Base-by-base conservation (phyloP, 2,797 vertebrate genomes). In the Kryptopterus vitreolus region DNA sequence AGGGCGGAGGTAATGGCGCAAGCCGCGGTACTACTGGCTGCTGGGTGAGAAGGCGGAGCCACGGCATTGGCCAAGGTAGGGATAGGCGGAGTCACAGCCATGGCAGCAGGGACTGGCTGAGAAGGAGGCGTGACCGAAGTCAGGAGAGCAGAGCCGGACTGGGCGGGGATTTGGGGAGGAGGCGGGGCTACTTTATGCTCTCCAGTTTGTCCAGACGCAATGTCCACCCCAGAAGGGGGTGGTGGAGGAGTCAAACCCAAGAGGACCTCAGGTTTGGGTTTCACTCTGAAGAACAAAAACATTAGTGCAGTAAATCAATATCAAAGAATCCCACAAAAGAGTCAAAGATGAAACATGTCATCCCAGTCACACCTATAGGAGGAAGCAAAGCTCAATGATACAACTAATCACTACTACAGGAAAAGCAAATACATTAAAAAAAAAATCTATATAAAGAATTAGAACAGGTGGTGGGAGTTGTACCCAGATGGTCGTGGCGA, bases 401-500 rank as follows among this genome's bases (percentile, higher is more conserved):
- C 31, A 33, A 9, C 18, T 22, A 62, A 62, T 63, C 61, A 33
- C 1, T 22, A 10, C 31, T 62, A 18, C 20, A 35, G 9, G 12
- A 24, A 24, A 68, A 46, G 16, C 0, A 6, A 46, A 68, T 13
- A n/a, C n/a, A n/a, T n/a, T n/a, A n/a, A n/a, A n/a, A n/a, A n/a
- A n/a, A n/a, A n/a, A n/a, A n/a, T n/a, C n/a, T n/a, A 43, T 43
- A 43, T 43, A 3, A 43, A 43, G 38, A 3, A 10, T 11, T 2
- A 8, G 61, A 20, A 35, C 16, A 20, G 18, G 15, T 3, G 52
- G 5, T 0, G 57, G 38, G 38, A 26, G 22, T 24, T 92, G 94
- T 89, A 99, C 98, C 97, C 95, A 83, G 96, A 92, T 82, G 98
- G 97, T 81, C 97, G 92, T 3, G 97, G 97, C 5, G 97, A 98